A percentile compares a stretch with the other conserved stretches of the same genome.
phyloP scores from a whole-genome alignment of 1,140 invertebrate genomes.

The Zelostemma sp. region DNA sequence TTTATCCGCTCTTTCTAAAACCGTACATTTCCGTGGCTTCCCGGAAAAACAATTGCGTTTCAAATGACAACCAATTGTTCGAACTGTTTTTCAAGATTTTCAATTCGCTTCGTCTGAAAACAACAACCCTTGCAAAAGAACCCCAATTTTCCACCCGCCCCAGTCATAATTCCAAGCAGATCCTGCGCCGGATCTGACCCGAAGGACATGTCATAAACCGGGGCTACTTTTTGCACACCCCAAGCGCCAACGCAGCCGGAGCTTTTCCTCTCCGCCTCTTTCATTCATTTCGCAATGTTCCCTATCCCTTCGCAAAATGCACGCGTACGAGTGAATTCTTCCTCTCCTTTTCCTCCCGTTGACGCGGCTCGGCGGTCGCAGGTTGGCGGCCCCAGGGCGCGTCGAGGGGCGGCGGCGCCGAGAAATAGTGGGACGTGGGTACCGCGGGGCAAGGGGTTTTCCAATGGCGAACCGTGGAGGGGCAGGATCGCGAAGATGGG shows the following conservation, averaged over 20 bases:
- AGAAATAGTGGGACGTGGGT: conserved; percentile 22
- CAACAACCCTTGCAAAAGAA: too few species aligned
- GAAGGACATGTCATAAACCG: conserved; percentile 27
- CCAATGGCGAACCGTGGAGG: conserved; percentile 46
- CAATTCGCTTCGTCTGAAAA: too few species aligned
- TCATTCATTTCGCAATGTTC: conserved; percentile 18
- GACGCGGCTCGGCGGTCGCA: conserved; percentile 26
- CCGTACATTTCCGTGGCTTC: too few species aligned
- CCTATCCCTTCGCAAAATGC: conserved; percentile 28
- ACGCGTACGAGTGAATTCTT: not conserved
- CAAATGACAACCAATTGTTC: too few species aligned
- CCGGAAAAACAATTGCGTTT: too few species aligned
- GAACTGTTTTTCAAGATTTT: too few species aligned
- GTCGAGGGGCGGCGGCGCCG: conserved; percentile 41
- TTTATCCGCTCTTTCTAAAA: too few species aligned
- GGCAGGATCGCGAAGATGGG: conserved; percentile 39
- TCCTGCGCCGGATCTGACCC: too few species aligned
- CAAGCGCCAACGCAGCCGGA: conserved; percentile 4
- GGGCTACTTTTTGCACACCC: conserved; percentile 32
- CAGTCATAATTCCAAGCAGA: too few species aligned
- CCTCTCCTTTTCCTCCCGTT: conserved; percentile 9
- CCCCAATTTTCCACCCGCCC: too few species aligned
- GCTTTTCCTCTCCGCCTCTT: conserved; percentile 4
- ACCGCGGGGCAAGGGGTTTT: conserved; percentile 49
- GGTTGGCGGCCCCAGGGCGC: conserved; percentile 55